Evolutionary conservation across 2,888 invertebrate species (phyloP), one percentile per base, ranked within the genome.

Genomic region (Boloria euphrosyne): DNA sequence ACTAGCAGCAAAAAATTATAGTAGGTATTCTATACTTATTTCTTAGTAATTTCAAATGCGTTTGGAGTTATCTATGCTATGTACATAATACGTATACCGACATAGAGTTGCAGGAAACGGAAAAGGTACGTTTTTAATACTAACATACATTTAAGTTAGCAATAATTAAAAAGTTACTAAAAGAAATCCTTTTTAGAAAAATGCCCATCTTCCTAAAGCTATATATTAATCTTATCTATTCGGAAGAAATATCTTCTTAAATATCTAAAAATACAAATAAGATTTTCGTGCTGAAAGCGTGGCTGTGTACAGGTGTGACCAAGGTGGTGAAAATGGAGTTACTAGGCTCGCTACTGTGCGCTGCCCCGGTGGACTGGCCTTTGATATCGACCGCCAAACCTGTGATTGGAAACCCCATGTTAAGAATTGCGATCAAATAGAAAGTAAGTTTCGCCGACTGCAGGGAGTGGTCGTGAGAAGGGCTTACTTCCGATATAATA

Each of bases 381-480:
- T 98, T 93, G 98, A 98, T 95, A 96, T 98, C 90, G 95, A 96
- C 89, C 95, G 97, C 82, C 98, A 98, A 93, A 98, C 97, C 82
- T 98, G 98, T 94, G 97, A 98, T 93, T 98, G 98, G 98, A 98
- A 96, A 95, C 95, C 97, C 86, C 95, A 97, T 94, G 98, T 98
- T 93, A 97, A 97, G 95, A 98, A 97, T 95, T 98, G 98, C 94
- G 96, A 97, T 93, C 94, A 95, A 92, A 81, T 96, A 93, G 97
- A 97, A 95, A 98, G 98, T 98, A 96, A 98, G 97, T 95, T 90
- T 84, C 80, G 78, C 75, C 76, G 67, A 78, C 80, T 78, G 72
- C 72, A 80, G 89, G 91, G 85, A 91, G 87, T 85, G 90, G 84
- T 77, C 81, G 81, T 83, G 79, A 88, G 88, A 82, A 88, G 89